These are phyloP conservation scores for Loris lydekkerianus DNA, from an alignment of 2,797 vertebrate genomes.

Conservation along the genomic window DNA sequence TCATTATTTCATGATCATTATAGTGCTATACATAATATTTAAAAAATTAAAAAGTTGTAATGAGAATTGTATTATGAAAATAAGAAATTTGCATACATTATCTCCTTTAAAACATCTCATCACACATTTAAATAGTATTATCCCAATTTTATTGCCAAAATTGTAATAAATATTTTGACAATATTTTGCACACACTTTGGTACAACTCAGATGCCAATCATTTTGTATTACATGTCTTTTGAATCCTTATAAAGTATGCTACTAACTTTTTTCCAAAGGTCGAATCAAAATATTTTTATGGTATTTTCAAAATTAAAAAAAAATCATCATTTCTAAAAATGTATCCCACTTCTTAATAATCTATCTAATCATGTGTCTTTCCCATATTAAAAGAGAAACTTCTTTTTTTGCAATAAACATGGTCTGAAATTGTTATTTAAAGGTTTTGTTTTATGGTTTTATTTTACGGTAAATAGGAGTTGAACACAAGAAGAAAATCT, in stretches of 20 bases:
- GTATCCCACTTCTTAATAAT: neutral
- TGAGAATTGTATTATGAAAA: neutral
- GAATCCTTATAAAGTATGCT: neutral
- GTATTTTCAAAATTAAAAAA: slow-evolving; percentile 19
- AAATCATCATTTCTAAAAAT: neutral
- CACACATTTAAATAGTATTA: neutral
- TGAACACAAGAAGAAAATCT: slow-evolving; percentile 1
- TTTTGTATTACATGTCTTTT: slow-evolving; percentile 28
- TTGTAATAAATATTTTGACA: slow-evolving; percentile 51
- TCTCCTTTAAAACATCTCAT: slow-evolving; percentile 2
- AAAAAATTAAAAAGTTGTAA: neutral
- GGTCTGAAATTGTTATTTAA: slow-evolving; percentile 40
- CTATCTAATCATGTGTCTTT: neutral
- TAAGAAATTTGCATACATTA: neutral
- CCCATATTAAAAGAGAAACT: neutral
- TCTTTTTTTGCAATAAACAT: neutral
- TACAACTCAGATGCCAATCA: neutral
- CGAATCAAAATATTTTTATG: neutral
- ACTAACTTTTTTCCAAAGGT: neutral
- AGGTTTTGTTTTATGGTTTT: slow-evolving; percentile 40
- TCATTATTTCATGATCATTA: slow-evolving; percentile 11
- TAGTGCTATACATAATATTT: neutral
- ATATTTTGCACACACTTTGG: neutral
- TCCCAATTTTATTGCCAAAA: neutral
- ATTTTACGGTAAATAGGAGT: neutral